Percentiles rank a stretch among this genome's conserved stretches.
These are phyloP conservation scores for Monomorium pharaonis DNA, from an alignment of 1,140 invertebrate genomes.

Conservation along the genomic window DNA sequence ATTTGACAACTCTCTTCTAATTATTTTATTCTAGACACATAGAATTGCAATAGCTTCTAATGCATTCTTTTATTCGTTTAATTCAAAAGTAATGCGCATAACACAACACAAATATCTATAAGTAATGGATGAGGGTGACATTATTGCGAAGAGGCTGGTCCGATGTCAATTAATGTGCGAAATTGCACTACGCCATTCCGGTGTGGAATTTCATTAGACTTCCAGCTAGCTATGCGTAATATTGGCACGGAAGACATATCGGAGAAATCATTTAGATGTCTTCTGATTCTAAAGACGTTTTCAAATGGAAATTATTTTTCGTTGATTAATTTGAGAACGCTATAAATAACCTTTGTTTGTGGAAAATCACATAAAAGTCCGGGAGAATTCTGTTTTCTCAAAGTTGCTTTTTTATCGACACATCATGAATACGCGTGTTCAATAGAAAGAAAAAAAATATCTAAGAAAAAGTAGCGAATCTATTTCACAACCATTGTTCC, in stretches of 20 bases:
- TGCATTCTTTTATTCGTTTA: constrained; percentile 3
- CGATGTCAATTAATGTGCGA: constrained; percentile 51
- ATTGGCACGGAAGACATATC: constrained; percentile 22
- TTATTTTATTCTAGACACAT: background rate
- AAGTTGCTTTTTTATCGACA: background rate
- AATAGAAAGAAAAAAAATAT: background rate
- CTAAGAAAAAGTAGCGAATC: background rate
- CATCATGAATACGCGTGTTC: background rate
- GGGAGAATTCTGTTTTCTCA: background rate
- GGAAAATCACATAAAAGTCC: background rate
- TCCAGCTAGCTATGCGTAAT: constrained; percentile 38
- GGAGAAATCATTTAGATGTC: constrained; percentile 32
- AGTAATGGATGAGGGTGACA: constrained; percentile 22
- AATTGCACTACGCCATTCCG: constrained; percentile 43
- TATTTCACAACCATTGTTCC: constrained; percentile 26
- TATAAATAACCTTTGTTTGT: background rate
- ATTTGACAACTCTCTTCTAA: background rate
- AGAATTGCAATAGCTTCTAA: background rate
- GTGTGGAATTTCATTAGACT: constrained; percentile 54
- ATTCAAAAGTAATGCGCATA: background rate
- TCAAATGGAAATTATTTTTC: background rate
- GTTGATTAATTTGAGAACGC: background rate
- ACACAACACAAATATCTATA: background rate
- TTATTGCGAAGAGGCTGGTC: constrained; percentile 16
- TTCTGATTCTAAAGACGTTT: background rate